Conservation (phyloP, 2,113 vertebrate genomes). For the Amazona vittata region DNA sequence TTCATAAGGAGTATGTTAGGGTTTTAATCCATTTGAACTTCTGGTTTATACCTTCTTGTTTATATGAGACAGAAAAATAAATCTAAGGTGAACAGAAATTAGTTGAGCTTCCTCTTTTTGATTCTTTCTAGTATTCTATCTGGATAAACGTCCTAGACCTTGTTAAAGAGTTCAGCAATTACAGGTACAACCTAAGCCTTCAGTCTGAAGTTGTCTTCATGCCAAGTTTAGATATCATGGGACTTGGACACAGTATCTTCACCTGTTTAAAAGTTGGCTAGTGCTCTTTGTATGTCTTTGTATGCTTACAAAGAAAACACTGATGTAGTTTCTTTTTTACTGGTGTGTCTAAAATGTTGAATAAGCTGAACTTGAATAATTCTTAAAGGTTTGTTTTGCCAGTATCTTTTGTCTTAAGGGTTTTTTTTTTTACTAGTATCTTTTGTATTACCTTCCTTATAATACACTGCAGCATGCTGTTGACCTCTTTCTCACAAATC, state of each 20-base stretch:
- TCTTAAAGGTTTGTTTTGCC: background rate
- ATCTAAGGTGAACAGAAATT: background rate
- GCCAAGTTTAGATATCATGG: background rate
- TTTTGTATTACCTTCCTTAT: background rate
- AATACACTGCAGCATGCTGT: background rate
- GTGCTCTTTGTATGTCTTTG: background rate
- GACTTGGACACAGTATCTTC: background rate
- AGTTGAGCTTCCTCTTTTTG: background rate
- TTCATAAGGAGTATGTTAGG: background rate
- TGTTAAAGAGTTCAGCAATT: background rate
- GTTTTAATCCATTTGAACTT: background rate
- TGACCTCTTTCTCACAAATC: background rate
- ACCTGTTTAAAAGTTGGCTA: background rate
- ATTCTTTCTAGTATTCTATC: background rate
- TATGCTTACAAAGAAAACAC: background rate
- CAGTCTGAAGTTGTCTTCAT: background rate
- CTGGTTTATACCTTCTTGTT: background rate
- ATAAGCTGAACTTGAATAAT: background rate
- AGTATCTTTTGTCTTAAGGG: background rate
- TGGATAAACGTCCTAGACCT: background rate
- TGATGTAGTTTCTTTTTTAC: background rate
- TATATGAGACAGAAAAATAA: background rate
- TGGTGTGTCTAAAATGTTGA: background rate
- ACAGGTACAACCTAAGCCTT: background rate
- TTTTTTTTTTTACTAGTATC: background rate